Evolutionary conservation across 2,113 vertebrate species (phyloP).

Genomic region (Chionodraco myersi): DNA sequence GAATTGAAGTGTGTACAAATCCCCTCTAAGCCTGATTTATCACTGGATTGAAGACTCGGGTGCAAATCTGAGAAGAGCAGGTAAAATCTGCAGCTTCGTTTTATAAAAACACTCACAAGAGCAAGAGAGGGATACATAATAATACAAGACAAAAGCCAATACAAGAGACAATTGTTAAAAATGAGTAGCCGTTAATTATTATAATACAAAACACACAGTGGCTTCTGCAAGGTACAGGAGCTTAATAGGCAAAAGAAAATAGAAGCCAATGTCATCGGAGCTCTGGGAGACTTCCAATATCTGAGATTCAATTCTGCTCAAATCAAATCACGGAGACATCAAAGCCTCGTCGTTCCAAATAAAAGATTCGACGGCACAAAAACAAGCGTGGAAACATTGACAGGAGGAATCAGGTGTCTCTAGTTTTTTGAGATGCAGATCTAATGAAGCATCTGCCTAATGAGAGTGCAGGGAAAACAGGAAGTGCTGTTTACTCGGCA

Average conservation of each 20-base stretch:
- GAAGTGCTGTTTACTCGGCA: background rate
- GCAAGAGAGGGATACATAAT: no score
- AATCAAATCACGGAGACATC: background rate
- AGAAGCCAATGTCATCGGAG: background rate
- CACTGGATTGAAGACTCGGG: no score
- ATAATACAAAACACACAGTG: no score
- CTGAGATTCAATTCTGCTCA: background rate
- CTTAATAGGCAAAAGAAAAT: background rate
- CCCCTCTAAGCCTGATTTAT: no score
- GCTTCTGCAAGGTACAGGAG: background rate
- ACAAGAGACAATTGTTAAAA: background rate
- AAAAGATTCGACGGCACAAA: background rate
- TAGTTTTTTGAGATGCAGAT: background rate
- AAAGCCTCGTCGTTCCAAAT: background rate
- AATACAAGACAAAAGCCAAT: no score
- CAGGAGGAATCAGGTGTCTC: background rate
- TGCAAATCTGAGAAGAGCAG: no score
- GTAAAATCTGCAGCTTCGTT: no score
- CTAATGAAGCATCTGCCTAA: background rate
- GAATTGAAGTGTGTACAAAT: no score
- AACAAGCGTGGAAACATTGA: background rate
- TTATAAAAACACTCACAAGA: no score
- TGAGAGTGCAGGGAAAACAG: background rate
- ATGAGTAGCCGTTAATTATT: background rate
- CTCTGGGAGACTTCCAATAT: constrained; percentile 2